These are phyloP conservation scores for Gibbula magus DNA, from an alignment of 2,888 invertebrate genomes.

Conservation along the genomic window DNA sequence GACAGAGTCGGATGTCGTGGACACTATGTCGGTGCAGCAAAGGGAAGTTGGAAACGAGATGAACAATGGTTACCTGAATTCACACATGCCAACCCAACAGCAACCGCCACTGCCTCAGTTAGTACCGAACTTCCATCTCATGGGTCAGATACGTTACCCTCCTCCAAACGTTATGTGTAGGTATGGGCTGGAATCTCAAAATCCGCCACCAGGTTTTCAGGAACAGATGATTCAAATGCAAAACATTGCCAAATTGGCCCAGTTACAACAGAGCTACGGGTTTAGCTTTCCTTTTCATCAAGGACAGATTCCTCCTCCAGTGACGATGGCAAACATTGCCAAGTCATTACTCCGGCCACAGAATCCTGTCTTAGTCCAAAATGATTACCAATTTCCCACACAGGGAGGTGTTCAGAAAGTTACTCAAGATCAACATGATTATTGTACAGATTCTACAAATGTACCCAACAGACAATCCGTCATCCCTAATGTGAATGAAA, in stretches of 20 bases:
- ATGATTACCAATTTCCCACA: no score
- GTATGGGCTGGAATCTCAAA: background rate
- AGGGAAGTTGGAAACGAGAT: no score
- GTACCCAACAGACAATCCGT: no score
- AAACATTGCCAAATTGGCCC: background rate
- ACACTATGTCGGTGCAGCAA: background rate
- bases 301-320: background rate
- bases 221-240: background rate
- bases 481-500: no score
- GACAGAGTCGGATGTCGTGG: background rate
- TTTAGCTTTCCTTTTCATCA: background rate
- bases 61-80: background rate
- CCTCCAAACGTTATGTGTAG: background rate
- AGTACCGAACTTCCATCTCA: background rate
- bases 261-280: background rate
- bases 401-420: no score
- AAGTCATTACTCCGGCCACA: background rate
- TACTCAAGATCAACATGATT: no score
- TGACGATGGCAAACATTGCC: slow-evolving; percentile 6
- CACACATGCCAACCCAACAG: background rate
- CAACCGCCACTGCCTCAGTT: background rate
- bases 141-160: background rate
- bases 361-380: no score
- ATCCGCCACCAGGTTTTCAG: slow-evolving; percentile 1
- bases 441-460: no score